A percentile compares a stretch with the other conserved stretches of the same genome.
These are phyloP conservation scores for Clytia hemisphaerica DNA, from an alignment of 30 jellyfish, hydroid and myxozoan species.

Conservation along the genomic window DNA sequence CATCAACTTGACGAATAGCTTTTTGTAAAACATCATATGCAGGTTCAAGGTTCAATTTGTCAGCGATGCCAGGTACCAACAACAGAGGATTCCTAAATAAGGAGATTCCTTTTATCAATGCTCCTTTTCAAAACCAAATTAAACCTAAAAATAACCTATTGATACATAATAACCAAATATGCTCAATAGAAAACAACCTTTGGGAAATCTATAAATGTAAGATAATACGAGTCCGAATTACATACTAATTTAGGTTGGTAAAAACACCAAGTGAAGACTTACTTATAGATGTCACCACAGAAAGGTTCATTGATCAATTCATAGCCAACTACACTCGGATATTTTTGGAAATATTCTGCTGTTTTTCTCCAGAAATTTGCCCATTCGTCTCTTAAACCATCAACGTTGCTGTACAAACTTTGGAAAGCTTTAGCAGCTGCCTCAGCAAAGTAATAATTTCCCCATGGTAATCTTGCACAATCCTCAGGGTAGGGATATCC, in stretches of 20 bases:
- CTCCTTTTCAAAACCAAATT: too few species aligned
- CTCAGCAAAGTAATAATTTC: slow-evolving; percentile 78
- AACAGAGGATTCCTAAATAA: slow-evolving; percentile 64
- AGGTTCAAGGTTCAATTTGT: slow-evolving; percentile 68
- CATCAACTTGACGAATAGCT: slow-evolving; percentile 86
- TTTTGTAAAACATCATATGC: slow-evolving; percentile 92
- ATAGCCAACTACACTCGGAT: slow-evolving; percentile 65
- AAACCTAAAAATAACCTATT: too few species aligned
- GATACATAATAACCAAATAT: too few species aligned
- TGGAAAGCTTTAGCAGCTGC: slow-evolving; percentile 89
- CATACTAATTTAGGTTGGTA: too few species aligned
- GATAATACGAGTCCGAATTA: too few species aligned
- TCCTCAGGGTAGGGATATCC: slow-evolving; percentile 91
- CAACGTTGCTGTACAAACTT: slow-evolving; percentile 71
- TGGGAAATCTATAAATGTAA: too few species aligned
- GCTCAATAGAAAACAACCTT: too few species aligned
- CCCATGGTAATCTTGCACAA: slow-evolving; percentile 76
- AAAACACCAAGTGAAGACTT: background rate
- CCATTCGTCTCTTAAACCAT: slow-evolving; percentile 79
- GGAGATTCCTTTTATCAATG: too few species aligned
- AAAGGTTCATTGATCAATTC: slow-evolving; percentile 89
- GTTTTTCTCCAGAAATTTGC: slow-evolving; percentile 86
- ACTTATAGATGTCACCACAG: slow-evolving; percentile 83
- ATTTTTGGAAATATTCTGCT: slow-evolving; percentile 61
- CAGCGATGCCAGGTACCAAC: slow-evolving; percentile 91